A percentile compares a stretch with the other conserved stretches of the same genome.
These are phyloP conservation scores for Meiosimyza decipiens DNA, from an alignment of 2,888 invertebrate genomes.

Conservation along the genomic window DNA sequence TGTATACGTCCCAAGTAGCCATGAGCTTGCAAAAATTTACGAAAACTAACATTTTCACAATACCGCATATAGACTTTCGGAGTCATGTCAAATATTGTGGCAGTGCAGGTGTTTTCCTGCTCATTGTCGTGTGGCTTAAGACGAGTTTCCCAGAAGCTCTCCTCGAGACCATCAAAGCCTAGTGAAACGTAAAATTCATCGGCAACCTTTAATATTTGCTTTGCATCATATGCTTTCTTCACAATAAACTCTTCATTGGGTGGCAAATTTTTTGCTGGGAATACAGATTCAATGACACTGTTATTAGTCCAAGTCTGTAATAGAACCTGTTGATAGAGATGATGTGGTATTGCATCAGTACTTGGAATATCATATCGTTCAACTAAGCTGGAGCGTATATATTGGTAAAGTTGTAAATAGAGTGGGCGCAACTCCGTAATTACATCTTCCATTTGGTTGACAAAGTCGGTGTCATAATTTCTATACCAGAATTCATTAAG, in stretches of 20 bases:
- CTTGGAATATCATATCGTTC: slow-evolving; percentile 9
- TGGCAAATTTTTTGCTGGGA: slow-evolving; percentile 14
- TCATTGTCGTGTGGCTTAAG: neutral
- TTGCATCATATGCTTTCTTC: slow-evolving; percentile 15
- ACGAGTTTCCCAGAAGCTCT: neutral
- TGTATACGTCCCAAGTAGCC: slow-evolving; percentile 16
- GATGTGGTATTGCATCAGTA: slow-evolving; percentile 32
- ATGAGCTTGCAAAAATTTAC: slow-evolving; percentile 33
- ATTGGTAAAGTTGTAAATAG: slow-evolving; percentile 81
- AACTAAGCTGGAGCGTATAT: slow-evolving; percentile 74
- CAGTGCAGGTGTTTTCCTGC: neutral
- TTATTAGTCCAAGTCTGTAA: slow-evolving; percentile 21
- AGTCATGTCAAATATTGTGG: slow-evolving; percentile 4
- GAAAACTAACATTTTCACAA: slow-evolving; percentile 27
- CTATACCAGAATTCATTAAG: slow-evolving; percentile 43
- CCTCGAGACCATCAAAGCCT: slow-evolving; percentile 28
- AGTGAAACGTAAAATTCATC: slow-evolving; percentile 30
- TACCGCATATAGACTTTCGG: slow-evolving; percentile 5
- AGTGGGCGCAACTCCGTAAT: slow-evolving; percentile 80
- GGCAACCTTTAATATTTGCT: slow-evolving; percentile 9
- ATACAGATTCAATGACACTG: slow-evolving; percentile 10
- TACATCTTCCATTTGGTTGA: slow-evolving; percentile 70
- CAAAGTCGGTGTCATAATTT: slow-evolving; percentile 36
- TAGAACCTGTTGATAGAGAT: slow-evolving; percentile 32
- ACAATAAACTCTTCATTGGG: slow-evolving; percentile 16